Evolutionary conservation across 2,888 invertebrate species (phyloP), one percentile per base, ranked within the genome.

Genomic region (Eilema caniola): DNA sequence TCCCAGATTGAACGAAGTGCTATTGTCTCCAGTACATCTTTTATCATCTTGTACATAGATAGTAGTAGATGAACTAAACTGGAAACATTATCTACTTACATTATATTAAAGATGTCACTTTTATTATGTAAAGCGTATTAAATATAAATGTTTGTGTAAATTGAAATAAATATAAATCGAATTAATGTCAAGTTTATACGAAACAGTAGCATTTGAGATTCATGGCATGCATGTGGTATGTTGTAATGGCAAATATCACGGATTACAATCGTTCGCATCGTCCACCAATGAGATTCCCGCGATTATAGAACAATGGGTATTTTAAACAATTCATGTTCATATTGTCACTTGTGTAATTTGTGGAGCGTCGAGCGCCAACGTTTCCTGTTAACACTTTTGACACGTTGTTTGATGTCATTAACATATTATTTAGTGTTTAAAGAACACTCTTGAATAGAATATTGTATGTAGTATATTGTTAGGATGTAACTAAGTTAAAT

Each of bases 351-450:
- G 62, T 56, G 70, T 76, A 69, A 74, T 77, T 75, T 78, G 68
- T 77, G 69, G 37, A 66, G 69, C 65, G 71, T 23, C 11, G 41
- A 57, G 31, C 67, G 62, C 71, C 16, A 37, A 63, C 69, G 71
- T 73, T 75, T 80, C 81, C 81, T 81, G 78, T 70, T 61, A 53
- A 8, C 59, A 14, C 37, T 59, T 57, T 75, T 75, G 70, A 76
- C 79, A 74, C 75, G 76, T 81, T 81, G 81, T 78, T 78, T 76
- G 68, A 28, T 70, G 31, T 71, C 67, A 76, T 83, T 76, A 75
- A 71, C 76, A 81, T 80, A 70, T 77, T 79, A 72, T 73, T 67
- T 31, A 3, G n/a, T 59, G n/a, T 61, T n/a, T 61, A 20, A n/a
- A 25, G 12, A 61, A n/a, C 20, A n/a, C 28, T 20, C 33, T 61